Evolutionary conservation across 92 coral and sea anemone genomes (phyloP), one percentile per base, ranked within the genome.

Genomic region (Palythoa caribaeorum): DNA sequence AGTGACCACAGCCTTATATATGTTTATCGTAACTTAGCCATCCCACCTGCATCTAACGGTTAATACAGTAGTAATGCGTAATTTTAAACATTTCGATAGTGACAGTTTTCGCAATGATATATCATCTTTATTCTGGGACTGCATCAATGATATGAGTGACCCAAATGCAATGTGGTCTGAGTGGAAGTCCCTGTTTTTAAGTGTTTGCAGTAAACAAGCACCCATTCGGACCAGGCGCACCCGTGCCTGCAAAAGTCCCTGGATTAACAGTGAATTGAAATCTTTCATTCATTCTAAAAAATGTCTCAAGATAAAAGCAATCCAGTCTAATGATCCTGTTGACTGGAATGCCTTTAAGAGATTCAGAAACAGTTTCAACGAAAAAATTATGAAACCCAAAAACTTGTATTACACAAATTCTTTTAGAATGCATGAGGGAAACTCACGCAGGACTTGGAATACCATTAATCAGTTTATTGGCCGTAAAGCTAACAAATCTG

Each of bases 21-120:
- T 52, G 89, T 72, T 37, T 73, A 73, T 85, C 83, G 89, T 71
- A 85, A 85, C 7, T 62, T 85, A 51, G 66, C 89, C 38, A 85
- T 72, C 35, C 36, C 72, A 39, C 57, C 63, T 47, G 10, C 21
- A 13, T 39, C 35, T 71, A 84, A 15, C 69, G 79, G 65, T 50
- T 76, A 37, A 70, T 70, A 73, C 59, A 35, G 89, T 86, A 36
- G 37, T 50, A 48, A 66, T 2, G 38, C 54, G 87, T 17, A 2
- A 16, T 10, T 83, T 83, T 68, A 83, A 38, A 83, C 21, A 38
- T 14, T 75, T 86, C 52, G 48, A 86, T 62, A 35, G 48, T 10
- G 55, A 62, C 80, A 59, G 73, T 52, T 75, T 86, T 6, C 62
- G 89, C 13, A 52, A 72, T 21, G 89, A 85, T 48, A 85, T 73